Evolutionary conservation across 2,888 invertebrate genomes (phyloP).

Genomic region (Oscheius sp.): DNA sequence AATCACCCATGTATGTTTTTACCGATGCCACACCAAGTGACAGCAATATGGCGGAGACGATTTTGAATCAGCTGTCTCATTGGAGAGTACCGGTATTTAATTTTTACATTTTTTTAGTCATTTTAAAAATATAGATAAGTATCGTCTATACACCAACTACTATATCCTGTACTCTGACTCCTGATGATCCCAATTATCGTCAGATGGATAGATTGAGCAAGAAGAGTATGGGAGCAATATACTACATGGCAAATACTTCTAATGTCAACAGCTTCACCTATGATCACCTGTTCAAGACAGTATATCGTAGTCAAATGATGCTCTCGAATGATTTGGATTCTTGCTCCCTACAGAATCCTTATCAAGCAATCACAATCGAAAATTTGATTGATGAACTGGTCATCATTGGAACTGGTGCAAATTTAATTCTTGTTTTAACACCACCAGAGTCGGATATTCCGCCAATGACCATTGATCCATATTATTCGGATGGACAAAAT

Average conservation of each 20-base stretch:
- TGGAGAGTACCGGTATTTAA: slow-evolving; percentile 54
- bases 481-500: slow-evolving; percentile 38
- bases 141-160: slow-evolving; percentile 46
- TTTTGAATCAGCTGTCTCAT: slow-evolving; percentile 50
- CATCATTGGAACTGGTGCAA: slow-evolving; percentile 47
- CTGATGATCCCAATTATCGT: slow-evolving; percentile 44
- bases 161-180: slow-evolving; percentile 37
- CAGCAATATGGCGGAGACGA: slow-evolving; percentile 38
- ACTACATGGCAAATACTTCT: not conserved
- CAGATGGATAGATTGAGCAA: slow-evolving; percentile 38
- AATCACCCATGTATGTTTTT: slow-evolving; percentile 58
- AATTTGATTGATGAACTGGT: slow-evolving; percentile 37
- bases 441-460: slow-evolving; percentile 31
- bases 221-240: slow-evolving; percentile 29
- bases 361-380: slow-evolving; percentile 45
- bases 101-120: not conserved
- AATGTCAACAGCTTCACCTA: slow-evolving; percentile 37
- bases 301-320: slow-evolving; percentile 52
- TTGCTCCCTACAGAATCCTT: slow-evolving; percentile 42
- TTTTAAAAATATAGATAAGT: slow-evolving; percentile 40
- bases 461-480: slow-evolving; percentile 16
- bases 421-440: slow-evolving; percentile 30
- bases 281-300: slow-evolving; percentile 45
- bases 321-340: slow-evolving; percentile 48
- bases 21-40: slow-evolving; percentile 59